phyloP scores from a whole-genome alignment of 2,888 invertebrate species.

The Calephelis perditalis region DNA sequence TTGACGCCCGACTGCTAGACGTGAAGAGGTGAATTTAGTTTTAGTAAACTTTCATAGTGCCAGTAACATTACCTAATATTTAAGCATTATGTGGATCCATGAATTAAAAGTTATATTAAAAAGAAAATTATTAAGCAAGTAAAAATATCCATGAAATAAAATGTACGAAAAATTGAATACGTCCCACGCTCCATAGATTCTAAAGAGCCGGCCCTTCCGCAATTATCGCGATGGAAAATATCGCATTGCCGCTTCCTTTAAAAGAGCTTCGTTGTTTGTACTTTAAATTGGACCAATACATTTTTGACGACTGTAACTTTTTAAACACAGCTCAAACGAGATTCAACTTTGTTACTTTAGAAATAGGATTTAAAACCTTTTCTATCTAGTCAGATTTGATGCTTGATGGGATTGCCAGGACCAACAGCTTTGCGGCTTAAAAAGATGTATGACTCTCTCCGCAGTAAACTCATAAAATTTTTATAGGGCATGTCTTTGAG shows the following conservation, averaged over 20 bases:
- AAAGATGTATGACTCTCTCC: conserved; percentile 6
- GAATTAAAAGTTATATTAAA: too few relatives aligned
- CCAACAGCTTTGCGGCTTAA: conserved; percentile 2
- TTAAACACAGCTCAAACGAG: neutral
- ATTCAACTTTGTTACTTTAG: neutral
- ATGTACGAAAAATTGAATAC: too few relatives aligned
- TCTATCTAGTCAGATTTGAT: neutral
- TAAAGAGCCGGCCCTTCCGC: conserved; percentile 28
- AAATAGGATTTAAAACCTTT: neutral
- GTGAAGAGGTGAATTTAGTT: too few relatives aligned
- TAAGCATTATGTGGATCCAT: too few relatives aligned
- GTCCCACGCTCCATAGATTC: conserved; percentile 28
- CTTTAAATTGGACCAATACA: conserved; percentile 25
- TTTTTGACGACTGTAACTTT: conserved; percentile 5
- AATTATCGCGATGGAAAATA: conserved; percentile 34
- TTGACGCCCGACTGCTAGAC: too few relatives aligned
- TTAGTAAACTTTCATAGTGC: too few relatives aligned
- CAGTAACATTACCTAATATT: too few relatives aligned
- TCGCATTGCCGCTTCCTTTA: conserved; percentile 33
- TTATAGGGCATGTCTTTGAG: conserved; percentile 10
- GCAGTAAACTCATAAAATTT: conserved; percentile 9
- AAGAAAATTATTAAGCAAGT: too few relatives aligned
- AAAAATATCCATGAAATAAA: too few relatives aligned
- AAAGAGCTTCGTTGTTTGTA: conserved; percentile 27
- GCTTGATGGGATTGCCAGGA: conserved; percentile 9